phyloP scores from a whole-genome alignment of 2,113 vertebrate genomes.

The Triplophysa tibetana region DNA sequence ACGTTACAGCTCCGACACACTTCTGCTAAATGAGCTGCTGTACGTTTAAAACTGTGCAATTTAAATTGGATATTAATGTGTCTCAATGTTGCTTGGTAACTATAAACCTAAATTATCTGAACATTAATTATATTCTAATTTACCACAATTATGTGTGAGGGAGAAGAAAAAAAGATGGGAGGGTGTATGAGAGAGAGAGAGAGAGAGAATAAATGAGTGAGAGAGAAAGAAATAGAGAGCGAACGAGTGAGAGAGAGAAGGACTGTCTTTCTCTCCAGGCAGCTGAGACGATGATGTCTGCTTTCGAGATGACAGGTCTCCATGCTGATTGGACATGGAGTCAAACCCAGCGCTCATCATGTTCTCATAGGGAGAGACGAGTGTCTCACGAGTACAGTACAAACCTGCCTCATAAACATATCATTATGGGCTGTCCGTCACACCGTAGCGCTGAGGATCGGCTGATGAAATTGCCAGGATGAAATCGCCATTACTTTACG shows the following conservation, averaged over 20 bases:
- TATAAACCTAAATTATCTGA: background rate
- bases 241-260: background rate
- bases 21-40: too few relatives aligned
- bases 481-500: background rate
- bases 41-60: too few relatives aligned
- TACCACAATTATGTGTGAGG: slow-evolving; percentile 2
- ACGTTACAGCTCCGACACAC: too few relatives aligned
- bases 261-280: background rate
- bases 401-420: slow-evolving; percentile 26
- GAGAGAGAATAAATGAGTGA: background rate
- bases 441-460: background rate
- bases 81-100: background rate
- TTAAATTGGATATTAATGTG: background rate
- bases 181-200: background rate
- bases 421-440: slow-evolving; percentile 35
- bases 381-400: background rate
- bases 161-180: too few relatives aligned
- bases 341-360: slow-evolving; percentile 15
- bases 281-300: background rate
- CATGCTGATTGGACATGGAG: slow-evolving; percentile 48
- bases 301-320: slow-evolving; percentile 25
- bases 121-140: slow-evolving; percentile 13
- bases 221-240: background rate
- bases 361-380: slow-evolving; percentile 36
- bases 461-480: background rate